Evolutionary conservation across 2,888 invertebrate species (phyloP).

Genomic region (Chaitophorus viminalis): DNA sequence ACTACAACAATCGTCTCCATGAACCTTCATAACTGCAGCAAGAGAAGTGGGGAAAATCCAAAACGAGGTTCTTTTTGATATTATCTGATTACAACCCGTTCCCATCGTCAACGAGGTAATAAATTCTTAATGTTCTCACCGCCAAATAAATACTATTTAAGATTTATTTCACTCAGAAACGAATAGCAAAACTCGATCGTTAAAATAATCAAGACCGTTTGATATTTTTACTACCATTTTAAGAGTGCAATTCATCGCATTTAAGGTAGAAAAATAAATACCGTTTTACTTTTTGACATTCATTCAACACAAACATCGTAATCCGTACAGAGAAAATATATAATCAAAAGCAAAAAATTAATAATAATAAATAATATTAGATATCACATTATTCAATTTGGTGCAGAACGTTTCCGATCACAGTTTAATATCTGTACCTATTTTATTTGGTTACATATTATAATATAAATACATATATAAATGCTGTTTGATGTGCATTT

Average conservation of each 20-base stretch:
- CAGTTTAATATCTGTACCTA: neutral
- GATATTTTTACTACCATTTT: constrained; percentile 30
- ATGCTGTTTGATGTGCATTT: constrained; percentile 18
- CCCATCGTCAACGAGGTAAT: constrained; percentile 23
- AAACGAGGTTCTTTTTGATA: constrained; percentile 10
- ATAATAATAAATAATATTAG: neutral
- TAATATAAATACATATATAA: neutral
- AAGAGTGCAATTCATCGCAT: neutral
- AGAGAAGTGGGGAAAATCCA: neutral
- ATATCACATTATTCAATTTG: too few relatives aligned
- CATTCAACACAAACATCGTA: neutral
- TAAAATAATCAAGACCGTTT: constrained; percentile 20
- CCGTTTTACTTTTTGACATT: neutral
- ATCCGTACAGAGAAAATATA: neutral
- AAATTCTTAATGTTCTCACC: constrained; percentile 50
- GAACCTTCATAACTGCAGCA: neutral
- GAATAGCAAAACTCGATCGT: constrained; percentile 23
- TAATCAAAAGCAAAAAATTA: neutral
- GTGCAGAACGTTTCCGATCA: too few relatives aligned
- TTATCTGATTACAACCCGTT: constrained; percentile 48
- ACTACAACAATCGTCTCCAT: neutral
- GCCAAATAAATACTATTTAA: constrained; percentile 27
- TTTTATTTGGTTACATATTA: neutral
- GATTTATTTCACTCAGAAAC: constrained; percentile 27
- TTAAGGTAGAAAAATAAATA: neutral